Conservation (phyloP, 2,888 invertebrate species). For the Zhuqinia jingwanae region DNA sequence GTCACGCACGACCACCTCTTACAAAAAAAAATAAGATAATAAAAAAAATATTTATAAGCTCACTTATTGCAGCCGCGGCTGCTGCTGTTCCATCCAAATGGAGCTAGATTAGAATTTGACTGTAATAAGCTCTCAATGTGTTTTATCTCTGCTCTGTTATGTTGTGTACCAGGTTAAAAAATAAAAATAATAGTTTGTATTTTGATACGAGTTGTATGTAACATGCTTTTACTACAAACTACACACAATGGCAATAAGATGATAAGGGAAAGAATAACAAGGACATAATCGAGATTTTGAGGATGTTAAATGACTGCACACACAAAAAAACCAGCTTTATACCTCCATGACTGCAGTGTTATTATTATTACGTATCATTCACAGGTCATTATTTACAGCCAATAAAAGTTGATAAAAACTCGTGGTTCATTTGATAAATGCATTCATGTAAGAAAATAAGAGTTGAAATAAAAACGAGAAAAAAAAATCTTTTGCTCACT, state of each 20-base stretch:
- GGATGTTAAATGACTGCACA: constrained; percentile 45
- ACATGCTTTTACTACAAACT: neutral
- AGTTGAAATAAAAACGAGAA: neutral
- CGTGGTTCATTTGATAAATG: constrained; percentile 56
- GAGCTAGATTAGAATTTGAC: too few species aligned
- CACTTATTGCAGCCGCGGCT: too few species aligned
- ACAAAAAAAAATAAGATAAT: constrained; percentile 56
- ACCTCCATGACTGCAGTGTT: constrained; percentile 67
- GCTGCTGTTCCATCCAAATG: too few species aligned
- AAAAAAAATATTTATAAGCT: constrained; percentile 41
- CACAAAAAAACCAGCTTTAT: constrained; percentile 57
- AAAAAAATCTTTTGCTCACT: neutral
- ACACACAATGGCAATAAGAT: constrained; percentile 32
- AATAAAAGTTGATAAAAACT: constrained; percentile 71
- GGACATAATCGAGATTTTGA: constrained; percentile 56
- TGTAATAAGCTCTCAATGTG: neutral
- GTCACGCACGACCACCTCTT: constrained; percentile 66
- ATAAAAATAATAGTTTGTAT: neutral
- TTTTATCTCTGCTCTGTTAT: neutral
- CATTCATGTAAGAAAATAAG: constrained; percentile 24
- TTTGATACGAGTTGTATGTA: constrained; percentile 18
- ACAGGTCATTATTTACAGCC: constrained; percentile 72
- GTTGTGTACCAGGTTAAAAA: neutral
- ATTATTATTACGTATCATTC: constrained; percentile 71
- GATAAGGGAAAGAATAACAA: constrained; percentile 50